These are phyloP conservation scores for Caenorhabditis zanzibari DNA, from an alignment of 2,888 invertebrate genomes.

Conservation along the genomic window DNA sequence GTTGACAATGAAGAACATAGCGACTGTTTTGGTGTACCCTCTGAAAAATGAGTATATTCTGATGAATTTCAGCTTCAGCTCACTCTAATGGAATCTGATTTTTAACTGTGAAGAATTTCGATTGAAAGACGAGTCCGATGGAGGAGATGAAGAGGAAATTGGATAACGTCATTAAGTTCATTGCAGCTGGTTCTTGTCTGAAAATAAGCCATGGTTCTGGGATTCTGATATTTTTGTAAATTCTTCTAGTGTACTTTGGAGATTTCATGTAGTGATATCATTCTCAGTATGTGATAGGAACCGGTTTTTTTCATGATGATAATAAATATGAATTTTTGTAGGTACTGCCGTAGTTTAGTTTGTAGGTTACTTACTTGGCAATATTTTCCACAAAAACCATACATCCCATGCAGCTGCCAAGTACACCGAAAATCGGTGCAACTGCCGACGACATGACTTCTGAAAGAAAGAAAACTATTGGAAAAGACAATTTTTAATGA, in stretches of 20 bases:
- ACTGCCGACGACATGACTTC: conserved; percentile 63
- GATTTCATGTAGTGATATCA: too few relatives aligned
- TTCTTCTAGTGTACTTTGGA: too few relatives aligned
- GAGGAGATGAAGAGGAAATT: conserved; percentile 94
- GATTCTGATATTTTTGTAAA: conserved; percentile 2
- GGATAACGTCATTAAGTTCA: conserved; percentile 95
- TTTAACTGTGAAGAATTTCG: conserved; percentile 90
- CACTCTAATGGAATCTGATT: conserved; percentile 87
- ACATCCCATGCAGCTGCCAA: conserved; percentile 82
- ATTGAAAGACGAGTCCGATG: conserved; percentile 91
- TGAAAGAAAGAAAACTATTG: neutral
- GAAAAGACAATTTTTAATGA: neutral
- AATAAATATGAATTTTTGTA: too few relatives aligned
- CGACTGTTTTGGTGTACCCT: conserved; percentile 90
- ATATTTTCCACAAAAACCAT: conserved; percentile 83
- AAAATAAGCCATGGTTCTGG: conserved; percentile 17
- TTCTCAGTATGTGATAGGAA: conserved; percentile 14
- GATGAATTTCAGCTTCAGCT: conserved; percentile 54
- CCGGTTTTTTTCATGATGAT: conserved; percentile 19
- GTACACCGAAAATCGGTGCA: conserved; percentile 70
- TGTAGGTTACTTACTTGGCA: conserved; percentile 79
- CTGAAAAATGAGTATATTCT: conserved; percentile 83
- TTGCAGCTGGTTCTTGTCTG: conserved; percentile 93
- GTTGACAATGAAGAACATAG: conserved; percentile 93
- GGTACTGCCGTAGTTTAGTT: conserved; percentile 22